phyloP scores from a whole-genome alignment of 2,113 vertebrate genomes.

The Procapra przewalskii region DNA sequence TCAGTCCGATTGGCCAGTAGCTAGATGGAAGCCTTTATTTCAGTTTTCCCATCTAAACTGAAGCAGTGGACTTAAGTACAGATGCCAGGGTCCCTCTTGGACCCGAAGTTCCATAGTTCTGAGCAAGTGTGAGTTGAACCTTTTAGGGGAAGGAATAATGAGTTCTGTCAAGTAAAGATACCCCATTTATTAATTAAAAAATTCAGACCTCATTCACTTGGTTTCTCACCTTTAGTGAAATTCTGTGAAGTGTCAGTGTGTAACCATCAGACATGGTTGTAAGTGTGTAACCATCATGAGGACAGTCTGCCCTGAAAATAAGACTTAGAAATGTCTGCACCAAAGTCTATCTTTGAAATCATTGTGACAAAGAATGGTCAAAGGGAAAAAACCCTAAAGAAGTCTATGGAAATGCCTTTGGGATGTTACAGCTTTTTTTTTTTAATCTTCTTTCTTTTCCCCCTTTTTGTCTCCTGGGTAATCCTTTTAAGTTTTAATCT shows the following conservation, averaged over 20 bases:
- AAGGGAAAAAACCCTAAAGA: background rate
- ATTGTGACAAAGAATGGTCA: background rate
- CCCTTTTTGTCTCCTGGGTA: background rate
- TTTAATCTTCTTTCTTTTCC: background rate
- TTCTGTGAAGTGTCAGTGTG: background rate
- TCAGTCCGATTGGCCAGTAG: background rate
- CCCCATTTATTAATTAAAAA: background rate
- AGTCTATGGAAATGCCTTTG: background rate
- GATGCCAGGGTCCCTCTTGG: background rate
- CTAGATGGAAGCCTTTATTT: background rate
- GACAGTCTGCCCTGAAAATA: background rate
- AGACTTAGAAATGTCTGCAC: background rate
- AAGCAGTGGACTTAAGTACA: background rate
- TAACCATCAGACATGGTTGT: background rate
- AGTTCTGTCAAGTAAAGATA: background rate
- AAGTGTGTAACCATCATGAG: too few relatives aligned
- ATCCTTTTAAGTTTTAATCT: conserved; percentile 38
- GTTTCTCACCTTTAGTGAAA: background rate
- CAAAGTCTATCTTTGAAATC: background rate
- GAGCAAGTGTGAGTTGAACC: background rate
- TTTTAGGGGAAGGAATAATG: background rate
- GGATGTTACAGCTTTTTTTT: background rate
- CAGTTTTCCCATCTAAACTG: background rate
- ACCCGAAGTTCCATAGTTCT: background rate
- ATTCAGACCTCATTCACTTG: background rate